These are phyloP conservation scores for Sebastes elongatus DNA, from an alignment of 2,797 vertebrate species.

Conservation along the genomic window DNA sequence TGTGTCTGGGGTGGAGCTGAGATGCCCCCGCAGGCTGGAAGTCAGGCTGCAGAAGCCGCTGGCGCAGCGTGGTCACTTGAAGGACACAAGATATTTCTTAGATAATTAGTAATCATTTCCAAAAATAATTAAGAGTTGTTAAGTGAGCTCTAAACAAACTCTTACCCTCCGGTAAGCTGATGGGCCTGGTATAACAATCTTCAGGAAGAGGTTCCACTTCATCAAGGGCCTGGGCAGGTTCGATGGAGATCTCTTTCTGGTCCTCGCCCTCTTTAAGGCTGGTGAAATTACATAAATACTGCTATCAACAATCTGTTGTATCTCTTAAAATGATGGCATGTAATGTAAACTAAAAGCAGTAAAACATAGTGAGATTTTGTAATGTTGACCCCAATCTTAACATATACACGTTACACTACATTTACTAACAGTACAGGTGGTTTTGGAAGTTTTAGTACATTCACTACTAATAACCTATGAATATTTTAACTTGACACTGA, in stretches of 20 bases:
- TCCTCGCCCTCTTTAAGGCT: conserved; percentile 98
- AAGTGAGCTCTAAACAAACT: background rate
- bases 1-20: conserved; percentile 97
- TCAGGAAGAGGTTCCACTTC: conserved; percentile 97
- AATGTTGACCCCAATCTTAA: background rate
- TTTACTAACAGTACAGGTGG: background rate
- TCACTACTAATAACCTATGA: background rate
- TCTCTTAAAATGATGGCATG: background rate
- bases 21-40: conserved; percentile 95
- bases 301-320: background rate
- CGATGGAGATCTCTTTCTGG: conserved; percentile 96
- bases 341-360: background rate
- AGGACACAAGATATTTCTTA: background rate
- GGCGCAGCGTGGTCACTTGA: conserved; percentile 93
- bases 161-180: conserved; percentile 96
- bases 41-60: conserved; percentile 96
- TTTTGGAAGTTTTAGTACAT: too few relatives aligned
- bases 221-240: conserved; percentile 92
- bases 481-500: background rate
- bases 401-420: background rate
- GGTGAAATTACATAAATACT: conserved; percentile 33
- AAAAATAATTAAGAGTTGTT: background rate
- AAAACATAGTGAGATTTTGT: background rate
- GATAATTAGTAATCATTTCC: background rate
- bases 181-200: conserved; percentile 93